Evolutionary conservation across 2,113 vertebrate genomes (phyloP).

Genomic region (Brienomyrus longianalis): DNA sequence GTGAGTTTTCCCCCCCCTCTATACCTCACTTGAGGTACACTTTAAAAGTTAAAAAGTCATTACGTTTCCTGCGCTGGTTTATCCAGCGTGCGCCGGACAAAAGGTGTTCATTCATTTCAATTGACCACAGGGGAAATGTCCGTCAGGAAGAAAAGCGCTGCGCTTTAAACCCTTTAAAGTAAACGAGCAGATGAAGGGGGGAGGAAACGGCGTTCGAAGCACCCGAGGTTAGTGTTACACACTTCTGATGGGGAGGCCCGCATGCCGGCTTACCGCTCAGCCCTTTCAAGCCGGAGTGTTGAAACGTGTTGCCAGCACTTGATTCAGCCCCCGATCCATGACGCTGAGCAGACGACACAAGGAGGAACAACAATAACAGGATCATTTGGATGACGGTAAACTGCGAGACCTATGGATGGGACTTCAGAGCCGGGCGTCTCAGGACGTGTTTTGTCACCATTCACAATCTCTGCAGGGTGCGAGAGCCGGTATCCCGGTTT

Average conservation of each 20-base stretch:
- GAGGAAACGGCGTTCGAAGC: background rate
- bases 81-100: constrained; percentile 65
- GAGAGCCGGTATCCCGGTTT: constrained; percentile 70
- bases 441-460: constrained; percentile 68
- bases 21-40: background rate
- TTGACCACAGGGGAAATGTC: constrained; percentile 35
- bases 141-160: background rate
- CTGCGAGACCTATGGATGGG: constrained; percentile 43
- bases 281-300: constrained; percentile 75
- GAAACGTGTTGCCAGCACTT: constrained; percentile 78
- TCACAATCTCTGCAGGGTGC: constrained; percentile 58
- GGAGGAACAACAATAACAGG: constrained; percentile 80
- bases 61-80: constrained; percentile 80
- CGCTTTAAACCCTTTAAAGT: background rate
- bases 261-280: constrained; percentile 79
- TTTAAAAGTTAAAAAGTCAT: constrained; percentile 27
- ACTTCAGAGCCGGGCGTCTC: constrained; percentile 52
- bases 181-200: background rate
- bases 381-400: constrained; percentile 81
- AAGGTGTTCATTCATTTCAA: constrained; percentile 62
- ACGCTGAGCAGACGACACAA: constrained; percentile 80
- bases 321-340: constrained; percentile 77
- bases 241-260: background rate
- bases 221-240: background rate
- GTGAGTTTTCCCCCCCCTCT: background rate